A percentile compares a stretch with the other conserved stretches of the same genome.
Evolutionary conservation across 1,140 invertebrate species (phyloP).

Genomic region (Centruroides vittatus): DNA sequence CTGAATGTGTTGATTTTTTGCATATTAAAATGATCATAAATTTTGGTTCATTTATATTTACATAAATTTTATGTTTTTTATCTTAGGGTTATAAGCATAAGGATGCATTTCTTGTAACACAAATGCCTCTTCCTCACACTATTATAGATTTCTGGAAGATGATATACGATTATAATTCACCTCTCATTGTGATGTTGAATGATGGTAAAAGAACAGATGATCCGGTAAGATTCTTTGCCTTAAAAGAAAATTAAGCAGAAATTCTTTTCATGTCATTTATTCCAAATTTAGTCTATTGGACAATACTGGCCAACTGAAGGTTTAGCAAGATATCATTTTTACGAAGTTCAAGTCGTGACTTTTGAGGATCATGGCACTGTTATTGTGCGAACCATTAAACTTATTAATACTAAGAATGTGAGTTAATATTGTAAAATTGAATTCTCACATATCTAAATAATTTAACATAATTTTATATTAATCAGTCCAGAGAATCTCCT

Average conservation of each 20-base stretch:
- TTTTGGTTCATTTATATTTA: too few species aligned
- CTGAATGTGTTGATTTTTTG: too few species aligned
- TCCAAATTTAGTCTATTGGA: conserved; percentile 7
- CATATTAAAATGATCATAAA: too few species aligned
- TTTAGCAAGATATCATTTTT: conserved; percentile 1
- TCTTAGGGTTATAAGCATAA: conserved; percentile 29
- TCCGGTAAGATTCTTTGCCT: not conserved
- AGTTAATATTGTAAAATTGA: not conserved
- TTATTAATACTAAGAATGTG: conserved; percentile 2
- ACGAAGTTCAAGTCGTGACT: conserved; percentile 8
- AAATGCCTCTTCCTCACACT: conserved; percentile 23
- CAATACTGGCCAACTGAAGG: conserved; percentile 16
- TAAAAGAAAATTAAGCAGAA: too few species aligned
- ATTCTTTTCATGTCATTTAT: too few species aligned
- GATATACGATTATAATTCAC: conserved; percentile 7
- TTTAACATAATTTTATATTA: not conserved
- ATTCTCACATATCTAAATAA: not conserved
- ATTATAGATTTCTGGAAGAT: conserved; percentile 17
- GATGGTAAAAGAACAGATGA: not conserved
- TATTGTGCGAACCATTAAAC: conserved; percentile 6
- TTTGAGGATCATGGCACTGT: conserved; percentile 10
- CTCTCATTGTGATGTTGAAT: conserved; percentile 16
- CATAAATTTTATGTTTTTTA: too few species aligned
- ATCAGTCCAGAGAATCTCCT: conserved; percentile 2
- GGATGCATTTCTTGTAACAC: conserved; percentile 30